These are phyloP conservation scores for Seriola aureovittata DNA, from an alignment of 2,113 vertebrate species.

Conservation along the genomic window DNA sequence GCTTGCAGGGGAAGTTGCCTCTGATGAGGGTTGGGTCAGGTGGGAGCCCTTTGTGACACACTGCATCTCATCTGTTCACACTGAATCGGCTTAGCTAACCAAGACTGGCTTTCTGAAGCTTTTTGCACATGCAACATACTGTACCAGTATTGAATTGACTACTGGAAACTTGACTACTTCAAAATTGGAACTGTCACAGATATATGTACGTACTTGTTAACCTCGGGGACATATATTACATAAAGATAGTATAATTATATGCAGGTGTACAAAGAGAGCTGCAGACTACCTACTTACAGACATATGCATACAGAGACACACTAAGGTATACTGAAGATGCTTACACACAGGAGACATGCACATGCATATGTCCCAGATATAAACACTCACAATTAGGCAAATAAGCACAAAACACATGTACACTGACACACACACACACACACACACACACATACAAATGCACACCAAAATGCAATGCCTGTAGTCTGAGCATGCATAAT, in stretches of 20 bases:
- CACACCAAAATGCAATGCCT: conserved; percentile 76
- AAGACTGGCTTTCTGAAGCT: conserved; percentile 23
- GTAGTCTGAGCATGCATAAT: conserved; percentile 85
- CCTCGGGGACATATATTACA: background rate
- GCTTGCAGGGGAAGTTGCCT: conserved; percentile 49
- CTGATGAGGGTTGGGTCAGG: conserved; percentile 58
- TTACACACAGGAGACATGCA: conserved; percentile 6
- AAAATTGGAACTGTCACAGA: background rate
- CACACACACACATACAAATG: conserved; percentile 41
- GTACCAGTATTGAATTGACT: background rate
- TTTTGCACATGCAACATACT: conserved; percentile 3
- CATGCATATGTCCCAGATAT: conserved; percentile 21
- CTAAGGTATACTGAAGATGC: background rate
- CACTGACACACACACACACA: conserved; percentile 19
- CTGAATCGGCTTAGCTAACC: conserved; percentile 35
- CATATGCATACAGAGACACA: conserved; percentile 2
- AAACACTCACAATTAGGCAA: conserved; percentile 55
- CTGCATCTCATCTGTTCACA: conserved; percentile 60
- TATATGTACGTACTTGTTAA: background rate
- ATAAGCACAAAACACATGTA: conserved; percentile 26
- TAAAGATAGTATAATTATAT: background rate
- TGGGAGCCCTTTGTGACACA: conserved; percentile 51
- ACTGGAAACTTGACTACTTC: background rate
- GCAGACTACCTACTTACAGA: background rate
- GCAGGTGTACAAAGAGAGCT: background rate